A percentile compares a stretch with the other conserved stretches of the same genome.
These are phyloP conservation scores for Lomographa bimaculata DNA, from an alignment of 2,888 invertebrate genomes.

Conservation along the genomic window DNA sequence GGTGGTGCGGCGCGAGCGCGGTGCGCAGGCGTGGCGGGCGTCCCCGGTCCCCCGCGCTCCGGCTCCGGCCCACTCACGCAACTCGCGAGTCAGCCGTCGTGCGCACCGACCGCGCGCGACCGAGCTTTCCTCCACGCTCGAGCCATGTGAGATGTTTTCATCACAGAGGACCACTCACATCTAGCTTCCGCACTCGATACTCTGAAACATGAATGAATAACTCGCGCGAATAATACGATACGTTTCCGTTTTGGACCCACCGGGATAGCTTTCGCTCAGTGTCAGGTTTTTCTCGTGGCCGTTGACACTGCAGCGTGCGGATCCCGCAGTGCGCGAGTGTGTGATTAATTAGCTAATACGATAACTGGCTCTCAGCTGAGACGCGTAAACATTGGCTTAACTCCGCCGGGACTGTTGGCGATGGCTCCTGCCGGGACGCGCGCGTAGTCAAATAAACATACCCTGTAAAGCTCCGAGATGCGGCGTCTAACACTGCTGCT, in stretches of 20 bases:
- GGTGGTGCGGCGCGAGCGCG: slow-evolving; percentile 75
- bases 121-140: slow-evolving; percentile 56
- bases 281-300: slow-evolving; percentile 78
- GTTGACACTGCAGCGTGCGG: slow-evolving; percentile 82
- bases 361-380: slow-evolving; percentile 72
- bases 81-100: slow-evolving; percentile 80
- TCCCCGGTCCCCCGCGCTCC: slow-evolving; percentile 47
- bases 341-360: slow-evolving; percentile 77
- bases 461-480: slow-evolving; percentile 58
- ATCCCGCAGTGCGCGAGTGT: slow-evolving; percentile 82
- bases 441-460: slow-evolving; percentile 49
- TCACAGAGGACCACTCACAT: slow-evolving; percentile 66
- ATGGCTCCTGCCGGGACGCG: slow-evolving; percentile 58
- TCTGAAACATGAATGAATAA: slow-evolving; percentile 62
- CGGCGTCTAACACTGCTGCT: slow-evolving; percentile 67
- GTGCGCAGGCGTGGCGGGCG: slow-evolving; percentile 73
- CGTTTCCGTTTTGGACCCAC: slow-evolving; percentile 39
- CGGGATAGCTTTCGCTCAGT: slow-evolving; percentile 69
- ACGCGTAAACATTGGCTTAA: slow-evolving; percentile 73
- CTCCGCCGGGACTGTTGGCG: slow-evolving; percentile 56
- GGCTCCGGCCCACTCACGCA: slow-evolving; percentile 67
- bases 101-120: slow-evolving; percentile 76
- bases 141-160: slow-evolving; percentile 81
- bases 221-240: slow-evolving; percentile 35
- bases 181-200: slow-evolving; percentile 48